Percentiles rank a stretch among this genome's conserved stretches.
phyloP scores from a whole-genome alignment of 2,888 invertebrate species.

The Stenodema calcarata region DNA sequence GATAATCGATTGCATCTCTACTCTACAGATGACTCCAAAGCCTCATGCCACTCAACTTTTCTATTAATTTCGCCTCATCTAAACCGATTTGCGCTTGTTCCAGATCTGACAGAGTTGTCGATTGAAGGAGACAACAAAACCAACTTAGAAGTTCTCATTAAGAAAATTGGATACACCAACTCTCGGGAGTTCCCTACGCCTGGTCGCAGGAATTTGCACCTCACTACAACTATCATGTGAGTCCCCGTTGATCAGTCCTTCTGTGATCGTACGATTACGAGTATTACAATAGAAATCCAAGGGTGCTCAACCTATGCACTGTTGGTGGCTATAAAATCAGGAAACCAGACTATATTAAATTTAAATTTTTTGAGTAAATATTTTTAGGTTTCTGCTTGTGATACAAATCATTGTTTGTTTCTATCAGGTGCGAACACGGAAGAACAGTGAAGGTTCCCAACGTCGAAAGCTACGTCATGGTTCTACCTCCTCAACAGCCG shows the following conservation, averaged over 20 bases:
- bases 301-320: too few species aligned
- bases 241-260: slow-evolving; percentile 58
- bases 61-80: background rate
- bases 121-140: slow-evolving; percentile 90
- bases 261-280: too few species aligned
- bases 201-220: slow-evolving; percentile 84
- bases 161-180: slow-evolving; percentile 91
- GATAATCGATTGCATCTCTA: background rate
- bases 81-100: background rate
- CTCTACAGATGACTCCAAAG: too few species aligned
- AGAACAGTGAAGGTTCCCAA: slow-evolving; percentile 76
- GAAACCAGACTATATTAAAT: too few species aligned
- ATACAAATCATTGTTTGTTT: too few species aligned
- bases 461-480: slow-evolving; percentile 85
- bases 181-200: slow-evolving; percentile 92
- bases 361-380: too few species aligned
- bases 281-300: too few species aligned
- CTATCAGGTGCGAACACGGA: slow-evolving; percentile 74
- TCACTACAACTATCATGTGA: slow-evolving; percentile 80
- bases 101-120: slow-evolving; percentile 84
- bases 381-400: too few species aligned
- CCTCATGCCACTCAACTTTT: background rate
- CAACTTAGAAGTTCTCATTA: slow-evolving; percentile 84
- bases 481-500: slow-evolving; percentile 83
- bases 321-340: too few species aligned